Conservation (phyloP, 2,113 vertebrate species). For the Macquaria australasica region DNA sequence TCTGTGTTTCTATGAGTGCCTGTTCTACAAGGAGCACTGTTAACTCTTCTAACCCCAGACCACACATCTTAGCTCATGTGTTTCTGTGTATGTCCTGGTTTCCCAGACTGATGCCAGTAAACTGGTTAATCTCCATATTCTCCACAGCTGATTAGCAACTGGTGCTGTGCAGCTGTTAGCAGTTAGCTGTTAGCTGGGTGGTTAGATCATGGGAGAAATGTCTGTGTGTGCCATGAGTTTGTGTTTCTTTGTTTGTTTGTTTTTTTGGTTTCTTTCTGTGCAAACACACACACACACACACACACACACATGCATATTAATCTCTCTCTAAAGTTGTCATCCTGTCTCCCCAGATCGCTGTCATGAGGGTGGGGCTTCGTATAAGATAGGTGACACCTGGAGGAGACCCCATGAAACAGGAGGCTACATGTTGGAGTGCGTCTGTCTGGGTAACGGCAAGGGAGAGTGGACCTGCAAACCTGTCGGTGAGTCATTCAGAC, state of each 20-base stretch:
- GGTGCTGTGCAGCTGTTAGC: constrained; percentile 54
- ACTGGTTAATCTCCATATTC: constrained; percentile 44
- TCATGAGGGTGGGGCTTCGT: constrained; percentile 95
- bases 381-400: constrained; percentile 98
- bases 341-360: constrained; percentile 89
- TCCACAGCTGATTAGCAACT: constrained; percentile 50
- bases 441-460: constrained; percentile 96
- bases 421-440: constrained; percentile 96
- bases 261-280: not conserved
- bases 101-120: constrained; percentile 48
- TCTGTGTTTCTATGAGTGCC: constrained; percentile 21
- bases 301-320: not conserved
- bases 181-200: constrained; percentile 53
- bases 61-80: constrained; percentile 32
- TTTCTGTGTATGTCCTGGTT: constrained; percentile 11
- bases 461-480: constrained; percentile 99
- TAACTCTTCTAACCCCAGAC: constrained; percentile 36
- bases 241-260: constrained; percentile 19
- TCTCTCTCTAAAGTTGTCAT: not conserved
- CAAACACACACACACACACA: not conserved
- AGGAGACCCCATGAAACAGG: constrained; percentile 93
- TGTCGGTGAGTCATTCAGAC: constrained; percentile 85
- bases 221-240: constrained; percentile 9
- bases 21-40: not conserved
- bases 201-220: constrained; percentile 56